A percentile compares a stretch with the other conserved stretches of the same genome.
phyloP scores from a whole-genome alignment of 2,888 invertebrate species.

The Aethes cnicana region DNA sequence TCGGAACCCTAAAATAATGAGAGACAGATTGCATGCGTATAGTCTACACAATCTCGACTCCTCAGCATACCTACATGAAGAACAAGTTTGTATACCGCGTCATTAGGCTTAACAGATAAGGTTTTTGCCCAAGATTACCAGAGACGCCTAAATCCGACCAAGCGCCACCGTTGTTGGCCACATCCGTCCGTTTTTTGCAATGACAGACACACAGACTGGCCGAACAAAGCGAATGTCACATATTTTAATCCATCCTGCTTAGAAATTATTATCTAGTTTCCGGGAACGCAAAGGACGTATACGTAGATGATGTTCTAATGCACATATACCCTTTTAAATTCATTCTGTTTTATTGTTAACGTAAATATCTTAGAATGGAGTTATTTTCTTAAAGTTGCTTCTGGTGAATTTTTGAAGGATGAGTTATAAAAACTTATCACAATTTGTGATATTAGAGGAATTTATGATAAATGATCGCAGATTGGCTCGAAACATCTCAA shows the following conservation, averaged over 20 bases:
- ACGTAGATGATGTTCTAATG: background rate
- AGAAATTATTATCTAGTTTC: conserved; percentile 15
- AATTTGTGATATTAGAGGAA: too few species aligned
- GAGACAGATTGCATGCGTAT: too few species aligned
- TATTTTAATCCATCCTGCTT: conserved; percentile 31
- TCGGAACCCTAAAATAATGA: too few species aligned
- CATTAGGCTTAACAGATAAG: too few species aligned
- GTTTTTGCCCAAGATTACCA: too few species aligned
- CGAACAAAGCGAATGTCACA: conserved; percentile 21
- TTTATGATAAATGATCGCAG: conserved; percentile 4
- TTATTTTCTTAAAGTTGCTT: conserved; percentile 19
- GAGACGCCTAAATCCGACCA: background rate
- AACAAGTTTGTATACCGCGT: too few species aligned
- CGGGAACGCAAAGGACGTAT: background rate
- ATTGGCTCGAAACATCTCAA: too few species aligned
- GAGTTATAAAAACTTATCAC: too few species aligned
- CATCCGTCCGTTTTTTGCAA: conserved; percentile 23
- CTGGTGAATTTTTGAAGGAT: conserved; percentile 20
- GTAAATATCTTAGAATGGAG: conserved; percentile 1
- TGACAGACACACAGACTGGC: conserved; percentile 24
- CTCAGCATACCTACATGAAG: too few species aligned
- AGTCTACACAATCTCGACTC: too few species aligned
- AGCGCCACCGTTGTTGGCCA: conserved; percentile 20
- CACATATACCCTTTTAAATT: background rate
- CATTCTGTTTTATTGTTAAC: conserved; percentile 21